Conservation (phyloP, 2,113 vertebrate species). For the Xyliphius kryptos region DNA sequence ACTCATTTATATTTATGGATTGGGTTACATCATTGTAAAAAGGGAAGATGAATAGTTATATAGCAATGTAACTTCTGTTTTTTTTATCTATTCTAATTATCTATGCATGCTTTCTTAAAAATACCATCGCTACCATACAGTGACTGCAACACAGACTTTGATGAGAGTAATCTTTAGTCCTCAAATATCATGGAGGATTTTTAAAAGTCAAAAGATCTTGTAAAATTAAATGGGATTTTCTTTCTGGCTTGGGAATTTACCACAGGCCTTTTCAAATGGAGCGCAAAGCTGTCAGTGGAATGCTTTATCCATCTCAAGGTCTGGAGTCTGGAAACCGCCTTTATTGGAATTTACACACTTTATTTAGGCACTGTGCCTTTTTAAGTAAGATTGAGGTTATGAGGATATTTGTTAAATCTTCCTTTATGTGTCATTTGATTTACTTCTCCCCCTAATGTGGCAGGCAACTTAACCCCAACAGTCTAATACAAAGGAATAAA, state of each 20-base stretch:
- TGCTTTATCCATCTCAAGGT: constrained; percentile 44
- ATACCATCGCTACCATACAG: constrained; percentile 34
- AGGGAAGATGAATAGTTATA: neutral
- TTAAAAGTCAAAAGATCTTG: constrained; percentile 58
- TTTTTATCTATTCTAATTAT: constrained; percentile 16
- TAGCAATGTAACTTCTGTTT: neutral
- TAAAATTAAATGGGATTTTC: constrained; percentile 70
- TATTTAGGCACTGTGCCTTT: constrained; percentile 51
- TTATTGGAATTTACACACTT: constrained; percentile 54
- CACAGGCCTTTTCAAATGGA: constrained; percentile 55
- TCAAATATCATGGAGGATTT: constrained; percentile 51
- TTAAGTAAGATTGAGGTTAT: constrained; percentile 49
- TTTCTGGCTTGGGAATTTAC: constrained; percentile 57
- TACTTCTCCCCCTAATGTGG: constrained; percentile 51
- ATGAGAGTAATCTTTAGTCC: constrained; percentile 40
- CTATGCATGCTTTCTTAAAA: constrained; percentile 22
- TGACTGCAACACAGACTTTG: constrained; percentile 15
- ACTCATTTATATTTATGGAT: neutral
- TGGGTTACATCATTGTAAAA: neutral
- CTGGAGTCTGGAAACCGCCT: constrained; percentile 53
- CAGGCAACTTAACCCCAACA: constrained; percentile 31
- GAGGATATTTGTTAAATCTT: constrained; percentile 52
- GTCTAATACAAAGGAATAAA: neutral
- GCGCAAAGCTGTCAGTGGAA: constrained; percentile 57
- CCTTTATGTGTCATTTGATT: constrained; percentile 43